These are phyloP conservation scores for Mycteria americana DNA, from an alignment of 2,797 vertebrate species.

Conservation along the genomic window DNA sequence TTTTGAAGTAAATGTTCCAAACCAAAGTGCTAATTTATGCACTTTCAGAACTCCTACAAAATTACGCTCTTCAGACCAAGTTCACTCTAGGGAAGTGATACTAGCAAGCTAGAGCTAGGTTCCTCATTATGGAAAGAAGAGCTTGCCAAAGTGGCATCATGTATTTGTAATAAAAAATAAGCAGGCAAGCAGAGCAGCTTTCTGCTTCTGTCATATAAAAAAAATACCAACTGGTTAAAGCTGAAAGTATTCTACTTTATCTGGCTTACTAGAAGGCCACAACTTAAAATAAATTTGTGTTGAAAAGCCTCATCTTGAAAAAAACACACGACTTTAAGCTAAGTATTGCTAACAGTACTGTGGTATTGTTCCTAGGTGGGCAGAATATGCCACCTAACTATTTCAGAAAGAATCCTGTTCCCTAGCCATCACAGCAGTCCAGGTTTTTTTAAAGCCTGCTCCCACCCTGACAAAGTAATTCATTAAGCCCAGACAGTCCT, in stretches of 20 bases:
- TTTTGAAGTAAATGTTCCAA: neutral
- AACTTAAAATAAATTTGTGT: neutral
- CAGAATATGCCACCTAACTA: neutral
- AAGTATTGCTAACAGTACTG: neutral
- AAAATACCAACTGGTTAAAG: neutral
- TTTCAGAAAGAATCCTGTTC: neutral
- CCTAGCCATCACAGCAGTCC: neutral
- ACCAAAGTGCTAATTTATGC: neutral
- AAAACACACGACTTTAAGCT: neutral
- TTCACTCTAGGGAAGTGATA: neutral
- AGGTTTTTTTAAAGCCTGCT: neutral
- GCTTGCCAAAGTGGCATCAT: neutral
- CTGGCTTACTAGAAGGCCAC: neutral
- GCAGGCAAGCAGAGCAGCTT: neutral
- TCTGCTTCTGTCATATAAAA: neutral
- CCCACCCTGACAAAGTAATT: neutral
- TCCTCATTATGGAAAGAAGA: neutral
- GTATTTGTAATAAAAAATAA: neutral
- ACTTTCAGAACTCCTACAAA: neutral
- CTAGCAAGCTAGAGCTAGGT: neutral
- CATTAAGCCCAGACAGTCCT: conserved; percentile 18
- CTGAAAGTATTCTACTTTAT: neutral
- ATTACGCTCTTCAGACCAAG: neutral
- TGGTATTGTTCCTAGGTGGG: neutral
- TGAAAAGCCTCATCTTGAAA: neutral